Percentiles rank a stretch among this genome's conserved stretches.
Evolutionary conservation across 2,888 invertebrate genomes (phyloP).

Genomic region (Macropis europaea): DNA sequence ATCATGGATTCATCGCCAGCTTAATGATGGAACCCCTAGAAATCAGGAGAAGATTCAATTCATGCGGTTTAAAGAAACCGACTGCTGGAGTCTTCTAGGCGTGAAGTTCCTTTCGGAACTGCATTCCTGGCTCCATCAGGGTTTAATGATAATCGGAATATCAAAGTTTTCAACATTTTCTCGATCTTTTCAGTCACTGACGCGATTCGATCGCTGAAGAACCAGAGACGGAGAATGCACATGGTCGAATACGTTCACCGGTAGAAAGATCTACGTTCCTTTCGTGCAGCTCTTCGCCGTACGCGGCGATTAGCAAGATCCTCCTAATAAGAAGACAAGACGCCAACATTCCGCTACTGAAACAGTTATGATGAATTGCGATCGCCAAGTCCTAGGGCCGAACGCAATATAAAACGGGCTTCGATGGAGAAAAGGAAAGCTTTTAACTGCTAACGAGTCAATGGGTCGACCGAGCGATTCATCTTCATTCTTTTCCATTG

Average conservation of each 20-base stretch:
- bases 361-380: conserved; percentile 74
- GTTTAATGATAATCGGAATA: too few species aligned
- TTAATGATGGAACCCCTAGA: too few species aligned
- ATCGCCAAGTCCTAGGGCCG: conserved; percentile 6
- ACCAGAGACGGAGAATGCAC: too few species aligned
- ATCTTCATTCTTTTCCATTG: not conserved
- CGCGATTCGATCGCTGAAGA: too few species aligned
- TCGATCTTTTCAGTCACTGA: not conserved
- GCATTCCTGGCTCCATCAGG: too few species aligned
- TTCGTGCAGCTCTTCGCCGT: conserved; percentile 2
- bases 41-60: too few species aligned
- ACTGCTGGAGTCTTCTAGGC: too few species aligned
- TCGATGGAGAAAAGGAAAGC: conserved; percentile 39
- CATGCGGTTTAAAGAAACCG: too few species aligned
- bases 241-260: conserved; percentile 41
- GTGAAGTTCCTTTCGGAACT: too few species aligned
- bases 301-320: conserved; percentile 73
- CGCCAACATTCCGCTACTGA: conserved; percentile 77
- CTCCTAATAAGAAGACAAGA: conserved; percentile 76
- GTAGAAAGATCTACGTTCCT: conserved; percentile 9
- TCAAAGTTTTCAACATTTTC: too few species aligned
- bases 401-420: conserved; percentile 17
- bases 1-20: too few species aligned
- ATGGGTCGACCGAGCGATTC: not conserved
- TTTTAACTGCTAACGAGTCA: not conserved